Evolutionary conservation across 2,888 invertebrate species (phyloP).

Genomic region (Scaeva pyrastri): DNA sequence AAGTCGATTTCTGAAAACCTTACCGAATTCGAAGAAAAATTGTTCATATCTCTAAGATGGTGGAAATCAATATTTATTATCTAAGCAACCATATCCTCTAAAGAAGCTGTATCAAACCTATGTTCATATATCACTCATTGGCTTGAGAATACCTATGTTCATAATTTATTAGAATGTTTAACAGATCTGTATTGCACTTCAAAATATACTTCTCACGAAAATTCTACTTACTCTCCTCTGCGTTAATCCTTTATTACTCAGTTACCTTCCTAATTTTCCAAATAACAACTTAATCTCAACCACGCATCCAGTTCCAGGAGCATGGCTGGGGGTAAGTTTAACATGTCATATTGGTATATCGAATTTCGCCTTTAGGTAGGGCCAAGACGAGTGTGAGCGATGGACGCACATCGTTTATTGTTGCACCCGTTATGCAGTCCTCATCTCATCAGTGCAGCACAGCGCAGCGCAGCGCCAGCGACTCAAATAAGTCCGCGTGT

Average conservation of each 20-base stretch:
- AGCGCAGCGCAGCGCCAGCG: slow-evolving; percentile 63
- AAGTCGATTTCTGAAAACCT: too few species aligned
- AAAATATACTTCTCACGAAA: too few species aligned
- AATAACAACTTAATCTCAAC: slow-evolving; percentile 1
- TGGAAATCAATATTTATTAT: too few species aligned
- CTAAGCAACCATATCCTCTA: too few species aligned
- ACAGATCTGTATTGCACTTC: too few species aligned
- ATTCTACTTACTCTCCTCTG: too few species aligned
- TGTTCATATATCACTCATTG: too few species aligned
- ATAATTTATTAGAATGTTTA: too few species aligned
- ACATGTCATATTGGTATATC: slow-evolving; percentile 37
- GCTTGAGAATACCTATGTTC: too few species aligned
- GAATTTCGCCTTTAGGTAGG: not conserved
- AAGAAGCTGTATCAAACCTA: too few species aligned
- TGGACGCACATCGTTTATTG: slow-evolving; percentile 59
- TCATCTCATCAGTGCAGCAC: slow-evolving; percentile 8
- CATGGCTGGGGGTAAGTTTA: slow-evolving; percentile 26
- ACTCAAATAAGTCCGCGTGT: slow-evolving; percentile 47
- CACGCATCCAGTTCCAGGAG: not conserved
- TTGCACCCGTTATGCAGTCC: slow-evolving; percentile 36
- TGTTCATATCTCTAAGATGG: too few species aligned
- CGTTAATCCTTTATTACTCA: not conserved
- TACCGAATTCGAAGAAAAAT: too few species aligned
- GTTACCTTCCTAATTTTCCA: not conserved
- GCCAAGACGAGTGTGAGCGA: not conserved